Evolutionary conservation across 2,888 invertebrate species (phyloP), one percentile per base, ranked within the genome.

Genomic region (Colletes collaris): DNA sequence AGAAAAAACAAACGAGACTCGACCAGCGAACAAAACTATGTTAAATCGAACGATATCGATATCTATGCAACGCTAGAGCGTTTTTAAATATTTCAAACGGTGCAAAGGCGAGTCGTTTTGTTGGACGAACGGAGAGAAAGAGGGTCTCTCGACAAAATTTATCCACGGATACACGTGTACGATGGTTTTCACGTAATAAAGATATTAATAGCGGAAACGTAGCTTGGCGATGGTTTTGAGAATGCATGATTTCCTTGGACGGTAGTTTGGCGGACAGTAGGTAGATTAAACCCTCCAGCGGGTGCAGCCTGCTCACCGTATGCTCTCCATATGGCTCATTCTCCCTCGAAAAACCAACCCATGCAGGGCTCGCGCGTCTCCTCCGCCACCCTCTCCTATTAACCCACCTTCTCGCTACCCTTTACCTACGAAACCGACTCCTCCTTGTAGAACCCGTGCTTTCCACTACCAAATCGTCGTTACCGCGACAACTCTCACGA

Each of bases 321-420:
- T 93, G 92, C 91, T 92, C 90, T 90, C 92, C 92, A 92, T 93
- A 93, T 93, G 92, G 91, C 87, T 79, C 82, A 87, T 82, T 87
- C 88, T 87, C 88, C 88, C 89, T 88, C 89, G 75, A 81, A 84
- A 67, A 76, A 79, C 73, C 86, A 82, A 86, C 87, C 86, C 87
- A 86, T 77, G 82, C 67, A 84, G 83, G 27, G 76, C 82, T 85
- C 82, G 80, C 73, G 70, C 81, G 74, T 65, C 79, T 75, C 78
- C 44, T 76, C 76, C 83, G 76, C 85, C 83, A 77, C 85, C 82
- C 81, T 74, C 65, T 67, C 78, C 75, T 82, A 75, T 76, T 79
- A 65, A 70, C 83, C 81, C 72, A 79, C 79, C 85, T 86, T 83
- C 82, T 84, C 82, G 64, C 86, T 84, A 84, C 85, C 86, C 85